phyloP scores from a whole-genome alignment of 2,888 invertebrate species.

The Oxyscelio sp. region DNA sequence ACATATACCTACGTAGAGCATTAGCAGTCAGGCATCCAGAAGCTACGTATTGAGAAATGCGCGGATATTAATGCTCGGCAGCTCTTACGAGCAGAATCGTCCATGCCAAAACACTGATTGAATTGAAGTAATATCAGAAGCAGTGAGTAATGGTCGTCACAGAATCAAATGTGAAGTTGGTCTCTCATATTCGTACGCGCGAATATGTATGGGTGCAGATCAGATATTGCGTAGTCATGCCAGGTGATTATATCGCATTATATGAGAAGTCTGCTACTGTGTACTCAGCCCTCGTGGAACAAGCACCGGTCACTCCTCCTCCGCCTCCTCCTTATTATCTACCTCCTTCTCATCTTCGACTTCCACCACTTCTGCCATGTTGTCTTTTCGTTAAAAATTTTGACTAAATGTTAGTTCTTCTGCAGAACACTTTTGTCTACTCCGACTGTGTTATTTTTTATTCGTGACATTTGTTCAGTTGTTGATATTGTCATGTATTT shows the following conservation, averaged over 20 bases:
- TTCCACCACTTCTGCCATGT: constrained; percentile 62
- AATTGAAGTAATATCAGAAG: constrained; percentile 89
- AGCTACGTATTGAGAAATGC: constrained; percentile 69
- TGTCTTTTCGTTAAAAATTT: constrained; percentile 82
- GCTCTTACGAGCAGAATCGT: constrained; percentile 77
- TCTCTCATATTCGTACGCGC: constrained; percentile 84
- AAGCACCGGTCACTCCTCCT: constrained; percentile 80
- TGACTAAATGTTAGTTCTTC: constrained; percentile 76
- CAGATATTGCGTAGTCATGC: constrained; percentile 89
- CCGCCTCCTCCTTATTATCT: constrained; percentile 66
- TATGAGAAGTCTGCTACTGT: constrained; percentile 88
- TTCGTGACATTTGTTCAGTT: constrained; percentile 37
- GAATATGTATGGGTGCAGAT: constrained; percentile 84
- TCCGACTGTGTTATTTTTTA: constrained; percentile 30
- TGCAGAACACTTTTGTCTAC: constrained; percentile 49
- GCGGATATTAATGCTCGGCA: constrained; percentile 70
- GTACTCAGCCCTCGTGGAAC: constrained; percentile 86
- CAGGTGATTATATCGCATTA: constrained; percentile 89
- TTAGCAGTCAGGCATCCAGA: constrained; percentile 66
- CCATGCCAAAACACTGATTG: constrained; percentile 88
- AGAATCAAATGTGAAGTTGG: constrained; percentile 87
- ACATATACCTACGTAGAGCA: constrained; percentile 61
- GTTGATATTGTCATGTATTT: constrained; percentile 49
- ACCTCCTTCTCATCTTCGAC: constrained; percentile 67
- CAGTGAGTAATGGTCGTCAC: constrained; percentile 88